Percentiles rank a stretch among this genome's conserved stretches.
Evolutionary conservation across 1,140 invertebrate genomes (phyloP).

Genomic region (Drosophila insularis): DNA sequence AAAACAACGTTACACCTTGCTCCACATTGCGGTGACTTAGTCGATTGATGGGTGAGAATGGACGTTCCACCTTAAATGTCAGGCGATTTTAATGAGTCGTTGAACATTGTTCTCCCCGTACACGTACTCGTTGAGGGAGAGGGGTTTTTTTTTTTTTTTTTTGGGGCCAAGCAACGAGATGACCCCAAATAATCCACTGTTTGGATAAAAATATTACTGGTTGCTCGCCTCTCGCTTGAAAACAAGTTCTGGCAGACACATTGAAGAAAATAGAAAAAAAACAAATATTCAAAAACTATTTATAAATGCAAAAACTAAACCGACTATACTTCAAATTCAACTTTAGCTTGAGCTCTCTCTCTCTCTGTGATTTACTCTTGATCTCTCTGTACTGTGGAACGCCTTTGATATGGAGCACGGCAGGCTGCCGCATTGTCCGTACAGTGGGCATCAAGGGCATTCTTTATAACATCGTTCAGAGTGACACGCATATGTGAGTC

Average conservation of each 20-base stretch:
- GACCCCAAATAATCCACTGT: conserved; percentile 23
- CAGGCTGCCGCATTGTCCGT: conserved; percentile 30
- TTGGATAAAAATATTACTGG: neutral
- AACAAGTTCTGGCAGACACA: conserved; percentile 53
- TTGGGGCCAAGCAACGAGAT: neutral
- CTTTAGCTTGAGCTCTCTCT: neutral
- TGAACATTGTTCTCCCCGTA: conserved; percentile 32
- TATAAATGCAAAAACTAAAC: conserved; percentile 18
- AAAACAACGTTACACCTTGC: neutral
- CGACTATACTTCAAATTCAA: neutral
- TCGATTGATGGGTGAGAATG: neutral
- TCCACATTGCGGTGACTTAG: neutral
- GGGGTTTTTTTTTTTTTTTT: no score
- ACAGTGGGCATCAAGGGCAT: conserved; percentile 34
- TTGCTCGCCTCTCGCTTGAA: conserved; percentile 13
- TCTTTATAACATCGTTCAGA: conserved; percentile 50
- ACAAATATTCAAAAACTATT: conserved; percentile 19
- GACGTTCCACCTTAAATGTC: conserved; percentile 44
- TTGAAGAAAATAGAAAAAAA: neutral
- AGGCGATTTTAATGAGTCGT: conserved; percentile 41
- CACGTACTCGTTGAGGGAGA: neutral
- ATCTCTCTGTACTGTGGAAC: neutral
- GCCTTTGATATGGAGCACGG: neutral
- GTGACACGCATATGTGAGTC: conserved; percentile 28
- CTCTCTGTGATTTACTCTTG: neutral